phyloP scores from a whole-genome alignment of 2,113 vertebrate species.

The Pedionomus torquatus region DNA sequence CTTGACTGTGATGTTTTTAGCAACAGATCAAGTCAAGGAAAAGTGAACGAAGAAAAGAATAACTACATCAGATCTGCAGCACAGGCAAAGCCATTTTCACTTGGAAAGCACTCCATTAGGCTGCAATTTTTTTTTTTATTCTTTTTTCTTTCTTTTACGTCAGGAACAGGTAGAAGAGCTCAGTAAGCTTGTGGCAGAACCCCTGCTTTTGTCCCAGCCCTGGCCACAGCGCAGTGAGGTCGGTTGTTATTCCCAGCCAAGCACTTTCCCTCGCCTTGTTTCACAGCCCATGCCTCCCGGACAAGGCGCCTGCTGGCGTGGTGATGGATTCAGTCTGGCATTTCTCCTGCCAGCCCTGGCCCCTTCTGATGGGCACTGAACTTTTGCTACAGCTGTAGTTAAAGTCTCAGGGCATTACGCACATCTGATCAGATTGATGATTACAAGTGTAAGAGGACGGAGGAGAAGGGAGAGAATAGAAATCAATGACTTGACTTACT shows the following conservation, averaged over 20 bases:
- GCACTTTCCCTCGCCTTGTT: background rate
- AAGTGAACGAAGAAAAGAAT: background rate
- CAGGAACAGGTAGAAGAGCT: background rate
- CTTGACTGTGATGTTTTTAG: background rate
- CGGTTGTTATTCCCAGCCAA: background rate
- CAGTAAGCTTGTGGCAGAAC: background rate
- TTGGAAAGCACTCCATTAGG: background rate
- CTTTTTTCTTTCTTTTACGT: no score
- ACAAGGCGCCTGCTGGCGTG: fast-evolving
- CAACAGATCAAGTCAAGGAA: background rate
- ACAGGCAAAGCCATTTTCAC: background rate
- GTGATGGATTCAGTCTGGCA: background rate
- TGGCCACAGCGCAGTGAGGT: fast-evolving
- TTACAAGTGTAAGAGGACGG: background rate
- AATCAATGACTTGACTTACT: conserved; percentile 52
- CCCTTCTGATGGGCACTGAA: background rate
- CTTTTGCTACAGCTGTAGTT: background rate
- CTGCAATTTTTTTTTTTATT: background rate
- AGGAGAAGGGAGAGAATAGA: background rate
- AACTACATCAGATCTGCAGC: background rate
- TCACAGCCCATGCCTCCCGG: background rate
- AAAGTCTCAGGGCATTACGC: background rate
- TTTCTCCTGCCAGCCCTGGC: background rate
- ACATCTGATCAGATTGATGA: background rate
- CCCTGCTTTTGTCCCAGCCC: no score